A percentile compares a stretch with the other conserved stretches of the same genome.
Evolutionary conservation across 2,797 vertebrate genomes (phyloP).

Genomic region (Delichon dasypus): DNA sequence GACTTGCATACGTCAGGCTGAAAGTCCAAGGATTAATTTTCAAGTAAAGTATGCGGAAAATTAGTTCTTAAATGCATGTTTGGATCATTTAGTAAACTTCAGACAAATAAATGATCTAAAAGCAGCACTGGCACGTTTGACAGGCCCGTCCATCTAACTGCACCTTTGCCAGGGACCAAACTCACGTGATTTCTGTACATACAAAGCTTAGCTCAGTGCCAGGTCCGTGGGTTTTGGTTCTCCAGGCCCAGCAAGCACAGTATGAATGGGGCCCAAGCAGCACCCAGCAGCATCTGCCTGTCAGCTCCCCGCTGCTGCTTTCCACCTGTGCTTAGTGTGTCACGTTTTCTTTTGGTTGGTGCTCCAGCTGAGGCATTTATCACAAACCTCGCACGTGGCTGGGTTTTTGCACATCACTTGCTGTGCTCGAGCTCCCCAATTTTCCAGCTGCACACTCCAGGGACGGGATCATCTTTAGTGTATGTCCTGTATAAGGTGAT

Average conservation of each 20-base stretch:
- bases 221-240: neutral
- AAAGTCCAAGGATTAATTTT: neutral
- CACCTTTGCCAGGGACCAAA: neutral
- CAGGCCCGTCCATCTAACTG: neutral
- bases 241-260: neutral
- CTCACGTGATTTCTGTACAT: neutral
- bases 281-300: neutral
- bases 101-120: neutral
- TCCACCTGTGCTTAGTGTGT: neutral
- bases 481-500: neutral
- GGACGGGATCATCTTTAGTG: neutral
- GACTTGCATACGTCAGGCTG: neutral
- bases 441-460: neutral
- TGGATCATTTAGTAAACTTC: neutral
- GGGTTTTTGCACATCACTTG: neutral
- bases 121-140: neutral
- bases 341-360: neutral
- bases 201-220: neutral
- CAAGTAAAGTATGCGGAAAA: neutral
- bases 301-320: neutral
- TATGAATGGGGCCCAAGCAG: neutral
- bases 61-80: neutral
- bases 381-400: neutral
- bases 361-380: neutral
- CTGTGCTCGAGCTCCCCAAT: neutral